Conservation (phyloP, 1,140 invertebrate genomes). For the Lordiphosa clarofinis region DNA sequence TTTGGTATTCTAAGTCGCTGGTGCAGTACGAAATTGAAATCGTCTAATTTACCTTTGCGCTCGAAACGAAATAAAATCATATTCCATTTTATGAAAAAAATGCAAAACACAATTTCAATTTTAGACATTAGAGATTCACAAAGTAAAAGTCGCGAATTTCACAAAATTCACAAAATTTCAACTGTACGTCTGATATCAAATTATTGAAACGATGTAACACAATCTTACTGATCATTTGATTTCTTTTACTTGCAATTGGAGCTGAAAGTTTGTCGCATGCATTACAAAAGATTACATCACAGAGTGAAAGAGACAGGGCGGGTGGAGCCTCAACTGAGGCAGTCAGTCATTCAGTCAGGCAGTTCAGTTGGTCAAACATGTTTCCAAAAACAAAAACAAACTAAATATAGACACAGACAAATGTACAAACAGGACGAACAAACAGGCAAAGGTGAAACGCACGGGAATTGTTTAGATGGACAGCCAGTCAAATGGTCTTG, state of each 20-base stretch:
- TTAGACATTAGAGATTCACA: too few relatives aligned
- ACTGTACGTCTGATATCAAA: constrained; percentile 4
- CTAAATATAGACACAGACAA: constrained; percentile 65
- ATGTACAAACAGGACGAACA: constrained; percentile 57
- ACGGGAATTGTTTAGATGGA: constrained; percentile 32
- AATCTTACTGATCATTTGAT: constrained; percentile 45
- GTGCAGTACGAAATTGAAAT: too few relatives aligned
- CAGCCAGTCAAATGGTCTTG: constrained; percentile 75
- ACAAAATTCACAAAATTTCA: too few relatives aligned
- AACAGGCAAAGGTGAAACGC: constrained; percentile 3
- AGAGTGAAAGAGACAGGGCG: neutral
- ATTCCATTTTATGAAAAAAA: too few relatives aligned
- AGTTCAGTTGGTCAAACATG: constrained; percentile 76
- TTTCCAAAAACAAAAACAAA: constrained; percentile 41
- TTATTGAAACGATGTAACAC: constrained; percentile 56
- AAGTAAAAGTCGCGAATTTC: too few relatives aligned
- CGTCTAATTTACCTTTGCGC: too few relatives aligned
- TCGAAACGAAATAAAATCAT: too few relatives aligned
- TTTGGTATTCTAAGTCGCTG: too few relatives aligned
- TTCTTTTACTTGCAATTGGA: constrained; percentile 59
- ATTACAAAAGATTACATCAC: constrained; percentile 72
- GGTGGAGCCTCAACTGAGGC: constrained; percentile 52
- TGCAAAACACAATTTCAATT: too few relatives aligned
- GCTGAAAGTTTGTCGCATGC: constrained; percentile 71
- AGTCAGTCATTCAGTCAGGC: constrained; percentile 73